Evolutionary conservation across 1,140 invertebrate species (phyloP), one percentile per base, ranked within the genome.

Genomic region (Harpegnathos saltator): DNA sequence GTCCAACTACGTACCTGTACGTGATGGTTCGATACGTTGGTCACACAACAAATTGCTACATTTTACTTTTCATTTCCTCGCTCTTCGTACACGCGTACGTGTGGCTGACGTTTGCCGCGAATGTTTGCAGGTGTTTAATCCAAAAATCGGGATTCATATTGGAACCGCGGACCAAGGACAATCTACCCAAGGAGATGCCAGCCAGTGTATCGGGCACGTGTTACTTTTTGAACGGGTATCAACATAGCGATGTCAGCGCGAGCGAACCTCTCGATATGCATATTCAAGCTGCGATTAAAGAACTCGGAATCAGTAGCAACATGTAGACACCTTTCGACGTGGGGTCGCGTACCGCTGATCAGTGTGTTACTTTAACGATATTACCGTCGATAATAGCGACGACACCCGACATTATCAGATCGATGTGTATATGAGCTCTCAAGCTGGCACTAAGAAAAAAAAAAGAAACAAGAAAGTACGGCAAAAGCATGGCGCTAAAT

Each of bases 1-100:
- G 98, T 92, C 98, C 98, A 3, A 98, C 97, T 7, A 99, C 98
- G 29, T 97, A 98, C 92, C 95, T 96, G 98, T 99, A 96, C 97
- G 97, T 95, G 72, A 48, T 17, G 0, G n/a, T n/a, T n/a, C n/a
- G n/a, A n/a, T n/a, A n/a, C n/a, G n/a, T n/a, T n/a, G n/a, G n/a
- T n/a, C n/a, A n/a, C n/a, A n/a, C n/a, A n/a, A n/a, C n/a, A n/a
- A n/a, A n/a, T n/a, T n/a, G n/a, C n/a, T n/a, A n/a, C n/a, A n/a
- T 33, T 5, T 33, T 33, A 33, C 5, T 33, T 33, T 5, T 33
- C 5, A 33, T 33, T 5, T 1, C 29, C 29, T 33, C 1, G 1
- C 29, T 33, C 29, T 3, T 33, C 29, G n/a, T n/a, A n/a, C n/a
- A n/a, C n/a, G n/a, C n/a, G n/a, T n/a, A n/a, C 29, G 29, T 33